Evolutionary conservation across 2,888 invertebrate genomes (phyloP), one percentile per base, ranked within the genome.

Genomic region (Temnothorax ravouxi): DNA sequence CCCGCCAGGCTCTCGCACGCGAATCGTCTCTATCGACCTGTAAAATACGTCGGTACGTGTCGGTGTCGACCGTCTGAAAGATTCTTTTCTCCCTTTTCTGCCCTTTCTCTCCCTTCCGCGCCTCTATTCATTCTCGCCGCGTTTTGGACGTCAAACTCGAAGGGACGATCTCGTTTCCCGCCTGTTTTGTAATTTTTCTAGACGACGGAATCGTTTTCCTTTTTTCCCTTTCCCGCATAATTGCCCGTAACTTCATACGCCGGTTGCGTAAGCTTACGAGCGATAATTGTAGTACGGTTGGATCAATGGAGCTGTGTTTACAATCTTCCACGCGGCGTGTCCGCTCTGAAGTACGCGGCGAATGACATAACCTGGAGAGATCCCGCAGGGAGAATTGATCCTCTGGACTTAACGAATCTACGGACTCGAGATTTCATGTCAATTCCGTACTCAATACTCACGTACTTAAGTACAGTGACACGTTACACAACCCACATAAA

Each of bases 11-110:
- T 92, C 81, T 88, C 91, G 13, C 86, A 91, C 52, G 84, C 85
- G 25, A 92, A 89, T 88, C 88, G 87, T 38, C 86, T 92, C 18
- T 87, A 90, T 76, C 89, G 88, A 67, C 85, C 91, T 54, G 83
- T 91, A 38, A 91, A 91, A 89, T 92, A 92, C 72, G 75, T 90
- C 38, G 92, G 94, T 93, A 83, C 91, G 92, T 87, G 56, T 56
- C 18, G n/a, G 92, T 87, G 56, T 56, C 18, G n/a, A 50, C 62
- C 5, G 0, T 25, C 11, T 52, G 11, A 0, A 50, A 44, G 13
- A 66, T 25, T 74, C 41, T 74, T 34, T 67, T 74, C 59, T 44
- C 34, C 59, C 41, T 38, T 72, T 21, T 0, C 52, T n/a, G 29
- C 4, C n/a, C 59, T 47, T 18, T 18, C 13, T 34, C 34, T 34